These are phyloP conservation scores for Pterophyllum scalare DNA, from an alignment of 2,113 vertebrate genomes.

Conservation along the genomic window DNA sequence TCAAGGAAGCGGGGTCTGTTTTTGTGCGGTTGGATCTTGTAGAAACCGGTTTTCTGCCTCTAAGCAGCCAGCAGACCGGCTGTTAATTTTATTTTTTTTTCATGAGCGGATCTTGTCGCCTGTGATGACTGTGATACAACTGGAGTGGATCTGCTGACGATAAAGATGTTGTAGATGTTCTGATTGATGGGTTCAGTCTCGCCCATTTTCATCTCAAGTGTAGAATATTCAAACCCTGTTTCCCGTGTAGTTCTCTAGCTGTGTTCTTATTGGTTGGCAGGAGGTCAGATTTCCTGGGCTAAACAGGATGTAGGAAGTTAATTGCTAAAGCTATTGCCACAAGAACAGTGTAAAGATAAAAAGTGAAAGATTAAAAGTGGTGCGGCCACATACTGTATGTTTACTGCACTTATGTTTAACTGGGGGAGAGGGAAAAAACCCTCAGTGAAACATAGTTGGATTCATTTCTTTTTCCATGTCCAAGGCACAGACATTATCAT, in stretches of 20 bases:
- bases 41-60: slow-evolving; percentile 23
- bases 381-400: slow-evolving; percentile 41
- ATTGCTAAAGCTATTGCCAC: slow-evolving; percentile 37
- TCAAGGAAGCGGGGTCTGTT: background rate
- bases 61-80: slow-evolving; percentile 25
- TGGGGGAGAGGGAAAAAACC: background rate
- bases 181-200: slow-evolving; percentile 18
- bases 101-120: slow-evolving; percentile 40
- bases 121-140: slow-evolving; percentile 56
- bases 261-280: slow-evolving; percentile 47
- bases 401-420: slow-evolving; percentile 28
- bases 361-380: slow-evolving; percentile 25
- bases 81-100: slow-evolving; percentile 30
- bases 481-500: slow-evolving; percentile 84
- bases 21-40: slow-evolving; percentile 11
- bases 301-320: slow-evolving; percentile 66
- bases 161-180: slow-evolving; percentile 27
- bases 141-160: slow-evolving; percentile 51
- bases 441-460: slow-evolving; percentile 24
- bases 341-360: slow-evolving; percentile 43
- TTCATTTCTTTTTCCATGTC: slow-evolving; percentile 61
- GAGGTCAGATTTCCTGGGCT: slow-evolving; percentile 22
- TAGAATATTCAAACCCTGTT: slow-evolving; percentile 48
- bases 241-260: slow-evolving; percentile 58
- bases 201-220: slow-evolving; percentile 51